A percentile compares a stretch with the other conserved stretches of the same genome.
phyloP scores from a whole-genome alignment of 2,888 invertebrate species.

The Adelognathus sp. region DNA sequence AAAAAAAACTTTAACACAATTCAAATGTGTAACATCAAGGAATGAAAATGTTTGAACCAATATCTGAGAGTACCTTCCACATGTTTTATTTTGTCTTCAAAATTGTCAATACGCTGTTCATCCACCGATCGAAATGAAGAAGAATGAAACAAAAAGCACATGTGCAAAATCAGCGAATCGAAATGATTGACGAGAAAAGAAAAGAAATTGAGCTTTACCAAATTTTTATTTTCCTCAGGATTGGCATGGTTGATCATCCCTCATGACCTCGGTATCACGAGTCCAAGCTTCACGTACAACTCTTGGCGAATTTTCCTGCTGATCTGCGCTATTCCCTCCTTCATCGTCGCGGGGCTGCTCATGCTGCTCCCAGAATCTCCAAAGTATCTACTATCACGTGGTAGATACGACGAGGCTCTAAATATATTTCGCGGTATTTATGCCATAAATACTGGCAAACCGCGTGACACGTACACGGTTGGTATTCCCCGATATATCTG shows the following conservation, averaged over 20 bases:
- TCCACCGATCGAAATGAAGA: too few species aligned
- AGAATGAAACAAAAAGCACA: too few species aligned
- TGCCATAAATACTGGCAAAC: conserved; percentile 90
- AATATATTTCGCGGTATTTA: conserved; percentile 92
- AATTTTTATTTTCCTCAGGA: conserved; percentile 78
- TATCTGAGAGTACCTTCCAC: too few species aligned
- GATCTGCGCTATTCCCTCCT: conserved; percentile 94
- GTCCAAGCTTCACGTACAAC: conserved; percentile 89
- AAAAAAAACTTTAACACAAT: too few species aligned
- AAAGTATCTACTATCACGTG: conserved; percentile 91
- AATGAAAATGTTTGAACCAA: too few species aligned
- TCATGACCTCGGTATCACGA: conserved; percentile 85
- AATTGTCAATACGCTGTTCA: too few species aligned
- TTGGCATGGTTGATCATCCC: conserved; percentile 84
- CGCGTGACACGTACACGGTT: conserved; percentile 89
- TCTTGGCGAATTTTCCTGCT: conserved; percentile 96
- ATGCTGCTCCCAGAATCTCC: conserved; percentile 95
- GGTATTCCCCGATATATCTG: too few species aligned
- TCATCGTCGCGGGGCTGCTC: conserved; percentile 91
- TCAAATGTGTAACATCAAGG: too few species aligned
- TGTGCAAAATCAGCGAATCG: too few species aligned
- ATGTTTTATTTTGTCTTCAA: too few species aligned
- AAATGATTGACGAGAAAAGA: too few species aligned
- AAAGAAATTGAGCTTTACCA: too few species aligned
- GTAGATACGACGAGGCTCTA: conserved; percentile 90